Conservation (phyloP, 2,888 invertebrate species). For the Luperina nickerlii region DNA sequence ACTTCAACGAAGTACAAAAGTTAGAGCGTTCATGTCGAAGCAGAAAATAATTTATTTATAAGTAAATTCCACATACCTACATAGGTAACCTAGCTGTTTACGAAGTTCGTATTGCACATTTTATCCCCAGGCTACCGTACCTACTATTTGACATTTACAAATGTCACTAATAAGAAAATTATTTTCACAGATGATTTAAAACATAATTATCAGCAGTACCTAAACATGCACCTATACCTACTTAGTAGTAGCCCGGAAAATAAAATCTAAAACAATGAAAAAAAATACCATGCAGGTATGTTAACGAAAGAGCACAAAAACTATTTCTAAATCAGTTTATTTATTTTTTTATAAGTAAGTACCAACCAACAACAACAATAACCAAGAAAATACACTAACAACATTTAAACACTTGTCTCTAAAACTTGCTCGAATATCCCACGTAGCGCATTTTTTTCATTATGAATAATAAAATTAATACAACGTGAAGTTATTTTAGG, state of each 20-base stretch:
- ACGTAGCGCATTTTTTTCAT: slow-evolving; percentile 62
- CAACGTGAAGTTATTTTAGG: slow-evolving; percentile 74
- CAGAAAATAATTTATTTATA: background rate
- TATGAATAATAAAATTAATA: slow-evolving; percentile 49
- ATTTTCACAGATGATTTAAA: background rate
- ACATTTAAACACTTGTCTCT: slow-evolving; percentile 26
- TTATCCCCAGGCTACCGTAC: slow-evolving; percentile 1
- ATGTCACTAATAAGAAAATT: slow-evolving; percentile 5
- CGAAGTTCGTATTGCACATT: background rate
- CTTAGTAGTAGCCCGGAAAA: background rate
- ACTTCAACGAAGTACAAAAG: background rate
- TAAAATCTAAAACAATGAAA: slow-evolving; percentile 17
- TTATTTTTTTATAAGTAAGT: too few species aligned
- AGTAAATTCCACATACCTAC: background rate
- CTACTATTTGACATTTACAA: slow-evolving; percentile 14
- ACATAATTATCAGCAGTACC: too few species aligned
- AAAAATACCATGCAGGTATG: background rate
- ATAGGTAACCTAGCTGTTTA: background rate
- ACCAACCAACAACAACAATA: too few species aligned
- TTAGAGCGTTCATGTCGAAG: too few species aligned
- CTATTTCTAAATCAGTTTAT: background rate
- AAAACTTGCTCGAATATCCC: slow-evolving; percentile 48
- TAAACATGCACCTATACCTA: background rate
- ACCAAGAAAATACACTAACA: slow-evolving; percentile 5
- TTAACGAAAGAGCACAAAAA: background rate